Base-by-base conservation (phyloP, 2,113 vertebrate genomes). In the Pterocles gutturalis region DNA sequence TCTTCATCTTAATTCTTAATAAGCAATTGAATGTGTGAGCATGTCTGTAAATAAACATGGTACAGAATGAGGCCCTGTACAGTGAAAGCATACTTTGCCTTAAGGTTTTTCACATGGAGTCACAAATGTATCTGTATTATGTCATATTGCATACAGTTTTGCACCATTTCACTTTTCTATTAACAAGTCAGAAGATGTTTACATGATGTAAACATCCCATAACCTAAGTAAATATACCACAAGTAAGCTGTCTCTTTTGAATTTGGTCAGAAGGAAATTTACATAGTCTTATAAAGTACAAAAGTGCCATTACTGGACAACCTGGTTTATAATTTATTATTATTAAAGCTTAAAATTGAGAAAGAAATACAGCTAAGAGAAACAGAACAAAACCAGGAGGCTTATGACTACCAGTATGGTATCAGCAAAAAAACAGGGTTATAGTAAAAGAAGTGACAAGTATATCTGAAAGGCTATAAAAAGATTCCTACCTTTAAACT, bases 401-500 rank as follows among this genome's bases (percentile, higher is more conserved):
- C 72, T 85, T 82, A 72, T 82, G 55, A 95, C 89, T 57, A 75
- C 24, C 9, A 95, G 80, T 29, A 96, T 7, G 12, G 36, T 82
- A 96, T 88, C 54, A 79, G 54, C 45, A 75, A 36, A 82, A 84
- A 13, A 3, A 4, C 28, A 36, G 43, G 14, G 31, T 29, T 73
- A 84, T 41, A 93, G 94, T 45, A 49, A 77, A 93, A 71, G 13
- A 16, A 90, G 26, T 45, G 97, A 96, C 43, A 81, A 93, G 72
- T 82, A 38, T n/a, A 75, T 93, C 85, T 83, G 79, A 96, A 98
- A 96, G 94, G 88, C 90, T 76, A 96, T 57, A 97, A 97, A 97
- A 89, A 97, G 64, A 97, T 78, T 97, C 96, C 88, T 98, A 97
- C 88, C 94, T 98, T 98, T 95, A 98, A 97, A 98, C 73, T 90